Conservation (phyloP, 2,797 vertebrate genomes). For the Pteropus rufus region DNA sequence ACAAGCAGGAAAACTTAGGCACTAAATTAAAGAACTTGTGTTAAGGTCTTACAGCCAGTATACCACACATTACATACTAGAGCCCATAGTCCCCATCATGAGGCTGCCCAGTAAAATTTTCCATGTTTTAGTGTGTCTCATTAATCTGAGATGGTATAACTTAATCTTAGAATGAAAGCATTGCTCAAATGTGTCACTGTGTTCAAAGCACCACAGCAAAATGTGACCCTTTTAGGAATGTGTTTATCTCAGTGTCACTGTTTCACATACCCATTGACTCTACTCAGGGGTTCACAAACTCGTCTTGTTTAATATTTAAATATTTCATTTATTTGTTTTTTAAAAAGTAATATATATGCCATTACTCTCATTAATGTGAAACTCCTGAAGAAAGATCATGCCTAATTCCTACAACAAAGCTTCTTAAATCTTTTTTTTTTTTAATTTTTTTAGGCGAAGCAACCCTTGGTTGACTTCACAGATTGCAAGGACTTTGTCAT, state of each 20-base stretch:
- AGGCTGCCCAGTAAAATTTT: neutral
- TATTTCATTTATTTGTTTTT: conserved; percentile 5
- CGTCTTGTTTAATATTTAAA: neutral
- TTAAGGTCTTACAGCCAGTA: neutral
- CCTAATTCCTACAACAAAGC: neutral
- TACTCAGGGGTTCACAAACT: neutral
- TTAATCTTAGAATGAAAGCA: conserved; percentile 17
- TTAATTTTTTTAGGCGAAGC: no score
- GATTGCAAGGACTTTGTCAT: no score
- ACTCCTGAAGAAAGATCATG: neutral
- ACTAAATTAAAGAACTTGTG: neutral
- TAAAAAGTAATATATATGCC: neutral
- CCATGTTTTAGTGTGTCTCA: neutral
- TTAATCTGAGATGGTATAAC: neutral
- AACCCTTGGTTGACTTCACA: no score
- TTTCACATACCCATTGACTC: neutral
- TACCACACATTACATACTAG: neutral
- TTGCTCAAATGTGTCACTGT: neutral
- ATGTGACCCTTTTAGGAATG: neutral
- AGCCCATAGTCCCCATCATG: neutral
- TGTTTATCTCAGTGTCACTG: neutral
- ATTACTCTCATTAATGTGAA: neutral
- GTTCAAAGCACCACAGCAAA: conserved; percentile 10
- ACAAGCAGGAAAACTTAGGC: neutral
- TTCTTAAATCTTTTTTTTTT: neutral